phyloP scores from a whole-genome alignment of 2,888 invertebrate genomes.

The Andrena hattorfiana region DNA sequence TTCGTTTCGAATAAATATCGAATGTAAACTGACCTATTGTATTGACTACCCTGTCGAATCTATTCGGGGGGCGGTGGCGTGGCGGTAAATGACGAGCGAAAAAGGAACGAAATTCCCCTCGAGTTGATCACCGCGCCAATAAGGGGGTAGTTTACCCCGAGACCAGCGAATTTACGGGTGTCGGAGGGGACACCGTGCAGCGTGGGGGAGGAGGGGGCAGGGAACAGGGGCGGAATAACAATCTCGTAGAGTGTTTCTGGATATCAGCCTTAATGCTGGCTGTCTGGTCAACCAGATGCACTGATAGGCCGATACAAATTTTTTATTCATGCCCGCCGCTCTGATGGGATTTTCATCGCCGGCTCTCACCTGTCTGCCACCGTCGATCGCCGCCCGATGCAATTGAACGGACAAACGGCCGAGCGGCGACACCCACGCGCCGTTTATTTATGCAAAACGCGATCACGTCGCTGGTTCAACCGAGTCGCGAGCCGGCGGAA shows the following conservation, averaged over 20 bases:
- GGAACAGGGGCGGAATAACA: constrained; percentile 74
- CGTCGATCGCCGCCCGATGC: constrained; percentile 68
- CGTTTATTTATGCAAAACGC: constrained; percentile 65
- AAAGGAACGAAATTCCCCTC: constrained; percentile 66
- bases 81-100: constrained; percentile 60
- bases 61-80: constrained; percentile 1
- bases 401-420: constrained; percentile 56
- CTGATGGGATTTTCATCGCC: constrained; percentile 80
- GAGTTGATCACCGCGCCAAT: constrained; percentile 67
- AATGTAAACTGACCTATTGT: constrained; percentile 16
- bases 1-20: constrained; percentile 15
- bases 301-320: constrained; percentile 71
- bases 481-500: constrained; percentile 18
- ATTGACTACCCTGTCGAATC: constrained; percentile 20
- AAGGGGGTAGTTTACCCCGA: constrained; percentile 71
- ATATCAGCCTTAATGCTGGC: constrained; percentile 77
- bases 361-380: constrained; percentile 74
- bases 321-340: constrained; percentile 80
- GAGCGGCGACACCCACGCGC: constrained; percentile 30
- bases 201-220: constrained; percentile 19
- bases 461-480: constrained; percentile 5
- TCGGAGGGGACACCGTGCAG: constrained; percentile 46
- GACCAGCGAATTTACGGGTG: constrained; percentile 64
- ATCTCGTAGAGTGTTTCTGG: constrained; percentile 80
- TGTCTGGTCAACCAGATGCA: constrained; percentile 79